These are phyloP conservation scores for Stenopsyche tienmushanensis DNA, from an alignment of 1,140 invertebrate genomes.

Conservation along the genomic window DNA sequence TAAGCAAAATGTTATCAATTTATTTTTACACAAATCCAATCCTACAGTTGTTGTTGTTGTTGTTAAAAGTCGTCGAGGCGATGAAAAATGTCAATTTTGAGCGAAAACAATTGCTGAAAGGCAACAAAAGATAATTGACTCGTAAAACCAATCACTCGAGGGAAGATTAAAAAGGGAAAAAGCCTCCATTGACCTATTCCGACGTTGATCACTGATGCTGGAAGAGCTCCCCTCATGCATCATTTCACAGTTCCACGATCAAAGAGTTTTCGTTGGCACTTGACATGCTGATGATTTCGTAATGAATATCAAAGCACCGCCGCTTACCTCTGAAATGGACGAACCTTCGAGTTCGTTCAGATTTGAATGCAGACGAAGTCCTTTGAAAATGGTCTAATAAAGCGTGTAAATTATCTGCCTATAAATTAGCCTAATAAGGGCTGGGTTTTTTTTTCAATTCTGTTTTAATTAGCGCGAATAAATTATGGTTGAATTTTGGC, in stretches of 20 bases:
- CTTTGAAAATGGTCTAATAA: constrained; percentile 15
- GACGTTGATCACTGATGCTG: constrained; percentile 11
- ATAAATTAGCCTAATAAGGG: constrained; percentile 19
- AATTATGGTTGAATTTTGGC: too few species aligned
- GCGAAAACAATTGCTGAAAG: too few species aligned
- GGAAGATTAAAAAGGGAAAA: too few species aligned
- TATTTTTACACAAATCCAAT: too few species aligned
- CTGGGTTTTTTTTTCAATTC: constrained; percentile 13
- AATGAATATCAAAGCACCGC: constrained; percentile 36
- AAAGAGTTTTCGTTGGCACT: constrained; percentile 33
- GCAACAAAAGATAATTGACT: too few species aligned
- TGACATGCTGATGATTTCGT: constrained; percentile 31
- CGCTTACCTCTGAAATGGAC: neutral
- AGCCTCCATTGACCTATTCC: constrained; percentile 38
- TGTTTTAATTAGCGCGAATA: too few species aligned
- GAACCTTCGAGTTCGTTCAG: neutral
- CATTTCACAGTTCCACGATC: constrained; percentile 36
- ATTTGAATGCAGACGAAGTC: neutral
- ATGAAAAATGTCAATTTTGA: too few species aligned
- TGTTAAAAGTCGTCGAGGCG: too few species aligned
- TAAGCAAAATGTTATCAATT: too few species aligned
- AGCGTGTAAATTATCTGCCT: constrained; percentile 14
- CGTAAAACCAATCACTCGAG: too few species aligned
- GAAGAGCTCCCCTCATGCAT: constrained; percentile 23
- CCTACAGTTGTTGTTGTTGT: too few species aligned